phyloP scores from a whole-genome alignment of 2,888 invertebrate genomes.

The Leucozona laternaria region DNA sequence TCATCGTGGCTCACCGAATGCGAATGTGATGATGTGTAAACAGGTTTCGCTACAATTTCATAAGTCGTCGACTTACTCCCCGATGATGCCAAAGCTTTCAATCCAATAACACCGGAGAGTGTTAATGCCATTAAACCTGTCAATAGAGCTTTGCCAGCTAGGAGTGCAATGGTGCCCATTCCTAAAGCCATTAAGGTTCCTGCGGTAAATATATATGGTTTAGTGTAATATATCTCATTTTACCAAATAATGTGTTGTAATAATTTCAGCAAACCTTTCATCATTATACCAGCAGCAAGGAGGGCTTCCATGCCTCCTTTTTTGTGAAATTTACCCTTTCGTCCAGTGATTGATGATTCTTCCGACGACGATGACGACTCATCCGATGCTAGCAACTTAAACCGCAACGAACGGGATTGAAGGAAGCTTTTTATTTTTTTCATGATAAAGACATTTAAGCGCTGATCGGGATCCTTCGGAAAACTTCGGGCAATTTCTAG shows the following conservation, averaged over 20 bases:
- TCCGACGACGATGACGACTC: constrained; percentile 86
- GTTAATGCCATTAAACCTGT: constrained; percentile 92
- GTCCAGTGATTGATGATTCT: constrained; percentile 85
- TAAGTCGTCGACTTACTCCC: constrained; percentile 91
- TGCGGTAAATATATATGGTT: constrained; percentile 77
- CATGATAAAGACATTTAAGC: constrained; percentile 90
- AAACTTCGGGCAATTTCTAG: constrained; percentile 89
- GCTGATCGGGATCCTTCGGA: constrained; percentile 90
- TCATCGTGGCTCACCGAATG: constrained; percentile 87
- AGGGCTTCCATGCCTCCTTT: constrained; percentile 85
- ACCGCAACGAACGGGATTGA: constrained; percentile 89
- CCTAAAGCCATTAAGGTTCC: constrained; percentile 91
- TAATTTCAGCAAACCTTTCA: constrained; percentile 85
- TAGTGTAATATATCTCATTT: too few relatives aligned
- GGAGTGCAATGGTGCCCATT: constrained; percentile 89
- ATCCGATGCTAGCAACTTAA: constrained; percentile 88
- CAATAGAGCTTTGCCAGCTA: constrained; percentile 93
- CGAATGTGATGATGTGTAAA: constrained; percentile 88
- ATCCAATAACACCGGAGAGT: constrained; percentile 90
- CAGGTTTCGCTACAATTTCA: constrained; percentile 92
- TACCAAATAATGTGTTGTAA: background rate
- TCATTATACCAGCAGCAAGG: constrained; percentile 86
- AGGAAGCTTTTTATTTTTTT: constrained; percentile 89
- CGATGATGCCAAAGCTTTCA: constrained; percentile 88
- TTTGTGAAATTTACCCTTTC: constrained; percentile 85